Percentiles rank a stretch among this genome's conserved stretches.
Conservation (phyloP, 2,888 invertebrate species). For the Cataglyphis altisquamis region DNA sequence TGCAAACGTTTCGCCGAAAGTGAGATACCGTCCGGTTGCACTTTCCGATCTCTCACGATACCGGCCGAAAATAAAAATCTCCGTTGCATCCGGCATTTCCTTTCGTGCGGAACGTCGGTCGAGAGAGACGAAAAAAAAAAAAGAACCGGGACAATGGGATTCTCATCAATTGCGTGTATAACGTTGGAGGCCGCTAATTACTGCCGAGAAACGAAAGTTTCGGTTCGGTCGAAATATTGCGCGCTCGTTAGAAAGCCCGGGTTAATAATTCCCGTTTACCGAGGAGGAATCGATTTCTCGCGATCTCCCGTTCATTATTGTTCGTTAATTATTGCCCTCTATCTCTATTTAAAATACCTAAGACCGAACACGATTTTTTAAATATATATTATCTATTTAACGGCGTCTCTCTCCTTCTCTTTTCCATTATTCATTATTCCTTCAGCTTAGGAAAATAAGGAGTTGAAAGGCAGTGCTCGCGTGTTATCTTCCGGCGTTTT, state of each 20-base stretch:
- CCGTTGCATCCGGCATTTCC: slow-evolving; percentile 47
- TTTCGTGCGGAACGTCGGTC: slow-evolving; percentile 40
- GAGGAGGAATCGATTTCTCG: slow-evolving; percentile 78
- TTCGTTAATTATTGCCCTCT: neutral
- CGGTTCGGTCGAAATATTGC: slow-evolving; percentile 35
- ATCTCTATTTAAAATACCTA: neutral
- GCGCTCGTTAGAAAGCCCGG: slow-evolving; percentile 60
- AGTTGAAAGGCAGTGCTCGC: neutral
- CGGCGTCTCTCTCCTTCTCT: neutral
- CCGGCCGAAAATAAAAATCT: slow-evolving; percentile 24
- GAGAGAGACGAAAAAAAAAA: slow-evolving; percentile 27
- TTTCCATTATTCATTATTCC: neutral
- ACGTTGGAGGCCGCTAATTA: slow-evolving; percentile 45
- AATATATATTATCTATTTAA: neutral
- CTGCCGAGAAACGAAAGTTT: slow-evolving; percentile 68
- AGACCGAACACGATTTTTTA: neutral
- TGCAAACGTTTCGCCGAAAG: neutral
- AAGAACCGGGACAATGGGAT: slow-evolving; percentile 45
- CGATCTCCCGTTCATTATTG: neutral
- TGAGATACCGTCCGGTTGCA: neutral
- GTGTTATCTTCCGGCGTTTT: neutral
- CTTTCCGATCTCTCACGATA: slow-evolving; percentile 27
- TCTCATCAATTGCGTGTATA: slow-evolving; percentile 51
- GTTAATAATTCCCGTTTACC: slow-evolving; percentile 64
- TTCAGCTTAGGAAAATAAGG: neutral